Evolutionary conservation across 30 jellyfish, hydroid and myxozoan genomes (phyloP).

Genomic region (Aurelia sp.): DNA sequence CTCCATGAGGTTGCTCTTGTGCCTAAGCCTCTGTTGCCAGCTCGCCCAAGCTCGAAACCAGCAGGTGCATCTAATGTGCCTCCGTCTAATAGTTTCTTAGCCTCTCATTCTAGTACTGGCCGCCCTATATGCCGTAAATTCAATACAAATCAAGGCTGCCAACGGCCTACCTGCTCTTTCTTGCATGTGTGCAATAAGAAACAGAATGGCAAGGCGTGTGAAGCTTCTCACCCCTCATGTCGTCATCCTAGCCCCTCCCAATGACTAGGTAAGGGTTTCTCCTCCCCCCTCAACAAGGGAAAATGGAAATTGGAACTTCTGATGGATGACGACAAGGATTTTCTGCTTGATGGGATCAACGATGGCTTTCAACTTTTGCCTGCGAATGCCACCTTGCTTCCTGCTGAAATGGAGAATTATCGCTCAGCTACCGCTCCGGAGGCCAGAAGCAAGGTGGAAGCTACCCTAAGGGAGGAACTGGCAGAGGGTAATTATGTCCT

Average conservation of each 20-base stretch:
- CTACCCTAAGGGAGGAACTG: not conserved
- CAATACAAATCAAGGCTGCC: no score
- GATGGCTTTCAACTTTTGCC: conserved; percentile 3
- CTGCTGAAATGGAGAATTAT: conserved; percentile 8
- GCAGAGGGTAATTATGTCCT: not conserved
- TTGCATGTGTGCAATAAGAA: no score
- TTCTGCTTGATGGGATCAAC: conserved; percentile 7
- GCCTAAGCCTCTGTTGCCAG: no score
- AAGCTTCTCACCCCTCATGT: not conserved
- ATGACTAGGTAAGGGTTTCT: not conserved
- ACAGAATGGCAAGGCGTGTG: no score
- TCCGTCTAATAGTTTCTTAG: no score
- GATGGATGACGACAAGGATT: conserved; percentile 1
- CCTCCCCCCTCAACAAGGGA: not conserved
- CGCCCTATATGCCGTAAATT: no score
- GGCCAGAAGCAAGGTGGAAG: not conserved
- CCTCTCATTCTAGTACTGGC: no score
- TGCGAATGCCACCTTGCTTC: not conserved
- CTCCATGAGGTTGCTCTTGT: no score
- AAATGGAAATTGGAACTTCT: not conserved
- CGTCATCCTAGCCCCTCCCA: not conserved
- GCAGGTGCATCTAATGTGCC: no score
- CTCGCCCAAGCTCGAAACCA: no score
- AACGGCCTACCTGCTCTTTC: no score
- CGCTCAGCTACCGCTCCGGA: not conserved